Evolutionary conservation across 1,140 invertebrate genomes (phyloP).

Genomic region (Brachionus calyciflorus): DNA sequence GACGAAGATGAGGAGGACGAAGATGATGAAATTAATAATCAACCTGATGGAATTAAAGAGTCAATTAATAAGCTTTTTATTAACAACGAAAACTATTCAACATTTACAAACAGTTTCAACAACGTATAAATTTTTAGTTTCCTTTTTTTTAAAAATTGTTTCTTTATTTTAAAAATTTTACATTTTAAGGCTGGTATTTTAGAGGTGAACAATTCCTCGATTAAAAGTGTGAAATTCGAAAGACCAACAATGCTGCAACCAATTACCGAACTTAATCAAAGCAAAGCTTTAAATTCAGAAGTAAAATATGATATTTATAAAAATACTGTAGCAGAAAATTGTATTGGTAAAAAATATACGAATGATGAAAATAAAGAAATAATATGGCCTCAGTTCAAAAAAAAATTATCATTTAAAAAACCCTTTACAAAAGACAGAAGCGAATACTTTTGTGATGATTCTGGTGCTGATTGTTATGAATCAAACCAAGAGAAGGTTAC

Average conservation of each 20-base stretch:
- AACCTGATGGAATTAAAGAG: no score
- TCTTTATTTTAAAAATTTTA: no score
- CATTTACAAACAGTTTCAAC: no score
- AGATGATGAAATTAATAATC: no score
- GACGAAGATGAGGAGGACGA: constrained; percentile 12
- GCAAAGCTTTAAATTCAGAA: no score
- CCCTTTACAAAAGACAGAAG: not conserved
- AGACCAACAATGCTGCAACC: no score
- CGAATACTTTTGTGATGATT: not conserved
- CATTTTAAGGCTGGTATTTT: not conserved
- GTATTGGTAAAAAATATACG: not conserved
- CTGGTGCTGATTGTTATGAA: constrained; percentile 41
- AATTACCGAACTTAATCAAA: no score
- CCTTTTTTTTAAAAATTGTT: not conserved
- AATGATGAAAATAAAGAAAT: not conserved
- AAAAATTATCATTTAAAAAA: not conserved
- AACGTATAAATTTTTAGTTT: not conserved
- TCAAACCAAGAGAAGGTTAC: constrained; percentile 30
- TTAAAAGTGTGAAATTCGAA: not conserved
- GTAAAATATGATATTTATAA: not conserved
- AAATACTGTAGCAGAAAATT: not conserved
- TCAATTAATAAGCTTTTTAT: not conserved
- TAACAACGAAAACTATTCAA: not conserved
- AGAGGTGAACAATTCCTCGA: not conserved
- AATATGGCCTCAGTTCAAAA: constrained; percentile 8